Percentiles rank a stretch among this genome's conserved stretches.
These are phyloP conservation scores for Drosophila grimshawi DNA, from an alignment of 1,140 invertebrate species.

Conservation along the genomic window DNA sequence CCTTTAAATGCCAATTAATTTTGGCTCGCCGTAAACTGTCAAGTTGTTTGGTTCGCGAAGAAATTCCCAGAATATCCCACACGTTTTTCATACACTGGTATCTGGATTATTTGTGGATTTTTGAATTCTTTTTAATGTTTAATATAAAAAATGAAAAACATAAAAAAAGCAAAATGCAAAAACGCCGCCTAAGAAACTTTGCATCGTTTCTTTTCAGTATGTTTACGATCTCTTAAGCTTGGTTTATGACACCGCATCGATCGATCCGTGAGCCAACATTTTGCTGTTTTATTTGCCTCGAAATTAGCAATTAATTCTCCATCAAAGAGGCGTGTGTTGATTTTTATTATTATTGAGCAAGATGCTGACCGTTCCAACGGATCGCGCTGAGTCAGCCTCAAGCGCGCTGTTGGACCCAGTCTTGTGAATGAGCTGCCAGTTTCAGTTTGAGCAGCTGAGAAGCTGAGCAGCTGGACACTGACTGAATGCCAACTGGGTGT, in stretches of 20 bases:
- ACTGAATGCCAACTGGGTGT: constrained; percentile 27
- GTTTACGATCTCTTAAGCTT: constrained; percentile 75
- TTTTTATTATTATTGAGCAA: constrained; percentile 42
- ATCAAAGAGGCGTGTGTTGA: constrained; percentile 46
- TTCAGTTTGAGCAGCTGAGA: background rate
- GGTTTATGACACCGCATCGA: constrained; percentile 72
- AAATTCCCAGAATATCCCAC: constrained; percentile 65
- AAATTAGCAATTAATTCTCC: constrained; percentile 77
- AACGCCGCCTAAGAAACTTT: constrained; percentile 28
- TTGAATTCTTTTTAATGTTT: constrained; percentile 45
- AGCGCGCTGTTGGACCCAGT: background rate
- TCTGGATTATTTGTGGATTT: constrained; percentile 48
- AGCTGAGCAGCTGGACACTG: constrained; percentile 15
- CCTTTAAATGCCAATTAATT: constrained; percentile 79
- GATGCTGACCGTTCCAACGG: constrained; percentile 10
- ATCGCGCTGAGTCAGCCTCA: constrained; percentile 40
- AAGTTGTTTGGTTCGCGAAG: constrained; percentile 33
- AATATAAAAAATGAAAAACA: constrained; percentile 55
- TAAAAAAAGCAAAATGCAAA: constrained; percentile 24
- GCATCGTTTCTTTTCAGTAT: constrained; percentile 32
- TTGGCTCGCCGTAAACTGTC: constrained; percentile 63
- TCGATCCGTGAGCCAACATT: constrained; percentile 48
- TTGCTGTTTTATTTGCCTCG: constrained; percentile 44
- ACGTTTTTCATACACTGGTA: constrained; percentile 27
- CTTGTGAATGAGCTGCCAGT: constrained; percentile 28